Percentiles rank a stretch among this genome's conserved stretches.
Conservation (phyloP, 2,113 vertebrate species). For the Grantiella picta region DNA sequence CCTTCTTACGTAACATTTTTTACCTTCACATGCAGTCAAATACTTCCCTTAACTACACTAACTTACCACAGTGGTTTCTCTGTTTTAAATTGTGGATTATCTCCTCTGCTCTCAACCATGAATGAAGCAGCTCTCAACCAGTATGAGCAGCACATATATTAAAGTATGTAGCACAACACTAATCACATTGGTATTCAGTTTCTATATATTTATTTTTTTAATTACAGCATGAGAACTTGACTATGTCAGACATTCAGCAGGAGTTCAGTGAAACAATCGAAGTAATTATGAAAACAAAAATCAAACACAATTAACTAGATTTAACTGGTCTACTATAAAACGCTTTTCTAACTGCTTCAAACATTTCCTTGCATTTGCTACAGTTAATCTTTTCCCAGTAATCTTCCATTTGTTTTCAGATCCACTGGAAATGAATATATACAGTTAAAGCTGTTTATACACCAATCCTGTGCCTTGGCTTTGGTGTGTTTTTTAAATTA, state of each 20-base stretch:
- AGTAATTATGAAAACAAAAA: constrained; percentile 49
- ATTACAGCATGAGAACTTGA: background rate
- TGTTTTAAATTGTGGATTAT: background rate
- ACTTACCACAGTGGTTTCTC: background rate
- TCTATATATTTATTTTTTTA: background rate
- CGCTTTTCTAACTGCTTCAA: constrained; percentile 19
- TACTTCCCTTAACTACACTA: background rate
- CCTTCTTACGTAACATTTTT: background rate
- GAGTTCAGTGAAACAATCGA: constrained; percentile 25
- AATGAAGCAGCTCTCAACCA: background rate
- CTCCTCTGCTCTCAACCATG: background rate
- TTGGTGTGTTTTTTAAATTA: constrained; percentile 2
- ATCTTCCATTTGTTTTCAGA: constrained; percentile 43
- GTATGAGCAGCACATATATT: background rate
- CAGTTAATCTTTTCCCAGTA: constrained; percentile 42
- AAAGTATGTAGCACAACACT: background rate
- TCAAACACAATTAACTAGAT: constrained; percentile 3
- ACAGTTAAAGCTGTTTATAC: constrained; percentile 23
- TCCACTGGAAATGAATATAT: background rate
- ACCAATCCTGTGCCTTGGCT: background rate
- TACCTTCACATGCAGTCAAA: background rate
- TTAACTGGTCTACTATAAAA: constrained; percentile 2
- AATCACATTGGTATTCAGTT: constrained; percentile 3
- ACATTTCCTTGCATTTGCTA: constrained; percentile 19
- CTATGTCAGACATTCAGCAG: background rate